A percentile compares a stretch with the other conserved stretches of the same genome.
phyloP scores from a whole-genome alignment of 2,888 invertebrate genomes.

The Tiliacea aurago region DNA sequence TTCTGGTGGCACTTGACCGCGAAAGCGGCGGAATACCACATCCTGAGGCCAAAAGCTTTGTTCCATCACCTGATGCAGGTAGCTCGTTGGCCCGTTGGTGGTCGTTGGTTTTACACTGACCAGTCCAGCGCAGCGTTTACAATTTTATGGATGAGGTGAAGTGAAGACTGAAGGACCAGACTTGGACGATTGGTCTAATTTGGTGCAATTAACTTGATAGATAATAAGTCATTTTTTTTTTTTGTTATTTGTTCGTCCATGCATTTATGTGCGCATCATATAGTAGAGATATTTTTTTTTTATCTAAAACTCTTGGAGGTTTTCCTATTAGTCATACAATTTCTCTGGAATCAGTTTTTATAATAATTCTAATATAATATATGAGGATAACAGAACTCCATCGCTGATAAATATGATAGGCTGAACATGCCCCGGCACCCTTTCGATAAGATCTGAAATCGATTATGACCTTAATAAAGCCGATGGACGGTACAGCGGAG shows the following conservation, averaged over 20 bases:
- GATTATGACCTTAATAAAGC: conserved; percentile 51
- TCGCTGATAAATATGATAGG: conserved; percentile 39
- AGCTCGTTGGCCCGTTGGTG: no score
- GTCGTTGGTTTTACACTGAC: no score
- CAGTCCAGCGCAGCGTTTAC: background rate
- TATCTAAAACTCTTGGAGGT: background rate
- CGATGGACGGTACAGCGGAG: conserved; percentile 46
- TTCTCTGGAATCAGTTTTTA: conserved; percentile 1
- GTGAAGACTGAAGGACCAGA: background rate
- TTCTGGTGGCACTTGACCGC: no score
- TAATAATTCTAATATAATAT: conserved; percentile 14
- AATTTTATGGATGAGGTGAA: background rate
- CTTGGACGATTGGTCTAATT: background rate
- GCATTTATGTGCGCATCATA: background rate
- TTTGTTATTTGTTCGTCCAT: background rate
- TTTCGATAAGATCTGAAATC: conserved; percentile 56
- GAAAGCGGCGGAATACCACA: no score
- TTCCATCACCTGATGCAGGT: no score
- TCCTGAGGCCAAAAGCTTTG: no score
- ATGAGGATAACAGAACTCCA: conserved; percentile 25
- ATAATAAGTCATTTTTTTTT: no score
- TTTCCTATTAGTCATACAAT: conserved; percentile 11
- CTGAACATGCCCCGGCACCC: conserved; percentile 31
- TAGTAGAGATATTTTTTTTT: background rate
- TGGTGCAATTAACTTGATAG: background rate